Evolutionary conservation across 1,140 invertebrate species (phyloP), one percentile per base, ranked within the genome.

Genomic region (Brachionus paranguensis): DNA sequence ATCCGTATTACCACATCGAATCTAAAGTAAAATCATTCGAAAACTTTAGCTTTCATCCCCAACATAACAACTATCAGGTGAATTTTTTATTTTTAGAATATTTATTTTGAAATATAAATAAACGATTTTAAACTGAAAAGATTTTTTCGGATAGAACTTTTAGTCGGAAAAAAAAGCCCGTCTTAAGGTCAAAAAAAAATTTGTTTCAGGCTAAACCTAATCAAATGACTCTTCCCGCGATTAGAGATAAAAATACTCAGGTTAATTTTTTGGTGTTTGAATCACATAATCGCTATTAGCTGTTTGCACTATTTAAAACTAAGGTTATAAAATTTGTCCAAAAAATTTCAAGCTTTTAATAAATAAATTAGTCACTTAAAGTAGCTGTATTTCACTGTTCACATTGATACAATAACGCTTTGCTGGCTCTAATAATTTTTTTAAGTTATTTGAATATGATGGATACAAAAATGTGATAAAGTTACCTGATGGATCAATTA

Each of bases 1-100:
- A 81, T 45, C 78, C 78, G n/a, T 81, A 81, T 68, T 81, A 41
- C 45, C 6, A 81, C 27, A 47, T 81, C 7, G 78, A 65, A 68
- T 60, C 78, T 12, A 81, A 81, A 64, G 33, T 81, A 2, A 60
- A 68, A 29, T 81, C 78, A 14, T 81, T 81, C 14, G 78, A 81
- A 68, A 81, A 81, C 45, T 81, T 81, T 64, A 33, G 53, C 12
- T 47, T 41, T 81, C 24, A 64, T 6, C 78, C 78, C 12, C 37
- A 43, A 3, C 17, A 45, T 45, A 33, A 53, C 20, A 29, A 60
- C 14, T 60, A 64, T 45, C 29, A 81, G 27, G 78, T 81, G 53
- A 81, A 7, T 20, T 45, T 64, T 14, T 45, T 64, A 64, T n/a
- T 37, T 12, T 12, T n/a, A 60, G 29, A 33, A 1, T 37, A 0